phyloP scores from a whole-genome alignment of 2,113 vertebrate species.

The Corvus hawaiiensis region DNA sequence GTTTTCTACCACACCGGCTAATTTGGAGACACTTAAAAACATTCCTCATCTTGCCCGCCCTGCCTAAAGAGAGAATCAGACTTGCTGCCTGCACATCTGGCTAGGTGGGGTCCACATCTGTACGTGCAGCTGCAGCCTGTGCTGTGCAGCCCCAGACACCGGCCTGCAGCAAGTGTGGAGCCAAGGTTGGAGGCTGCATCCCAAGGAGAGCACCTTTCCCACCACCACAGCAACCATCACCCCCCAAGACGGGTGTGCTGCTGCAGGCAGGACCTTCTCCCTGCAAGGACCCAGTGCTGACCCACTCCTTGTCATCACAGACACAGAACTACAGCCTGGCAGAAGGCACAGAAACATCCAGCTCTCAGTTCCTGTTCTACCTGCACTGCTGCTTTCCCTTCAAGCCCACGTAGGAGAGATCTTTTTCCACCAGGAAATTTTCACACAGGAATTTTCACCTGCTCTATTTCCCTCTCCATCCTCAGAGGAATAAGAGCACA shows the following conservation, averaged over 20 bases:
- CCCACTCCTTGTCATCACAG: background rate
- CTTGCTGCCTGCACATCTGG: background rate
- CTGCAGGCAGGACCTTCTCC: background rate
- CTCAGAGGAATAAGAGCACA: background rate
- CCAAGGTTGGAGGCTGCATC: background rate
- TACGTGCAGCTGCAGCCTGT: background rate
- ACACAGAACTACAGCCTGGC: background rate
- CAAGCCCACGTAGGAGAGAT: rapidly evolving
- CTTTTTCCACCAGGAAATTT: background rate
- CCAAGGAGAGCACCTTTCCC: background rate
- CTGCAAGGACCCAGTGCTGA: background rate
- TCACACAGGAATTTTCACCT: background rate
- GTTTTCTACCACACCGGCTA: background rate
- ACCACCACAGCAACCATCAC: background rate
- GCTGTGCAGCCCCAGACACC: background rate
- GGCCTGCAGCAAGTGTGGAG: background rate
- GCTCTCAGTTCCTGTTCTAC: background rate
- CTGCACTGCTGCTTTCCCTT: background rate
- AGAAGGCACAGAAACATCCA: background rate
- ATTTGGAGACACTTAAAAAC: background rate
- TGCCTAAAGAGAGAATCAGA: background rate
- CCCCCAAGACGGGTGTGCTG: background rate
- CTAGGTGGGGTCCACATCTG: background rate
- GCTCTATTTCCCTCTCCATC: background rate
- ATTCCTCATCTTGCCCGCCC: background rate